A percentile compares a stretch with the other conserved stretches of the same genome.
phyloP scores from a whole-genome alignment of 53 echinoderm and acorn worm genomes.

The Patiria pectinifera region DNA sequence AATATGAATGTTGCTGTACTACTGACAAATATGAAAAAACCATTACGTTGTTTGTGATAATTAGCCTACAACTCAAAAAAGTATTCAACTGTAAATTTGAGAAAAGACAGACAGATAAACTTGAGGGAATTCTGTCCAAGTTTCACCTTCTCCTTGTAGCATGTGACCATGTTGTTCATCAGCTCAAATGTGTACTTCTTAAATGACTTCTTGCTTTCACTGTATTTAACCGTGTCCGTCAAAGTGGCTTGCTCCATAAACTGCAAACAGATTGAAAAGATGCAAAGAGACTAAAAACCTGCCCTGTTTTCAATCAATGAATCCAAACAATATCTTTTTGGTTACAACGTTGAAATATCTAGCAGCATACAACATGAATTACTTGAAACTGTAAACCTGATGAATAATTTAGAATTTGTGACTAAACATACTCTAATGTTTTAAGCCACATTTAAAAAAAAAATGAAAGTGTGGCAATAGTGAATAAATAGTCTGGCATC shows the following conservation, averaged over 20 bases:
- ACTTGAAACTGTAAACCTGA: no score
- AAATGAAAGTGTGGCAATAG: no score
- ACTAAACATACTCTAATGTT: no score
- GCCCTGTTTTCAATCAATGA: no score
- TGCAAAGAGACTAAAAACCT: no score
- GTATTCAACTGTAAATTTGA: neutral
- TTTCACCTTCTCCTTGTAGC: conserved; percentile 77
- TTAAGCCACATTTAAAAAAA: no score
- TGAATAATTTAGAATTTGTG: no score
- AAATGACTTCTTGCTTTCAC: conserved; percentile 69
- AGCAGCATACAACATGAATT: neutral
- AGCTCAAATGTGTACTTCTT: conserved; percentile 81
- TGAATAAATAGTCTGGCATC: no score
- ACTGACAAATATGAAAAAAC: neutral
- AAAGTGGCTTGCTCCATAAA: conserved; percentile 71
- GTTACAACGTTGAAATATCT: no score
- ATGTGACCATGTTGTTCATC: conserved; percentile 66
- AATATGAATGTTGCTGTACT: no score
- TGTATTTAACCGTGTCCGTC: conserved; percentile 70
- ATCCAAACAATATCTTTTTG: no score
- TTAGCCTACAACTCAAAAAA: neutral
- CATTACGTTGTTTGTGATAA: neutral
- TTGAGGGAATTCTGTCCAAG: neutral
- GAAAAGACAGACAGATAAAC: neutral
- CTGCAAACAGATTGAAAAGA: conserved; percentile 28